Evolutionary conservation across 2,888 invertebrate species (phyloP).

Genomic region (Atethmia centrago): DNA sequence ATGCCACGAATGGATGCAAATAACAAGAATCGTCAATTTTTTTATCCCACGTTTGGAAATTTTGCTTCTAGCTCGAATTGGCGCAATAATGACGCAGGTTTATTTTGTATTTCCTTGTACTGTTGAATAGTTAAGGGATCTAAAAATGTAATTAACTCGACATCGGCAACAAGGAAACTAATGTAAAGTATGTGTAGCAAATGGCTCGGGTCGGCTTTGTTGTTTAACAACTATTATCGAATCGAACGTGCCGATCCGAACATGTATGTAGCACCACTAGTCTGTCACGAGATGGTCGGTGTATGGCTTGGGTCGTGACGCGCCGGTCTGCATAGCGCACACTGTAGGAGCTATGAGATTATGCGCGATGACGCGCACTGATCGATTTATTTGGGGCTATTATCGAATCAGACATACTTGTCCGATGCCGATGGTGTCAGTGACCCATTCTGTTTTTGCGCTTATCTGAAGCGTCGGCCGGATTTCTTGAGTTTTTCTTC

Average conservation of each 20-base stretch:
- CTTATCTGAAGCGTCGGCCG: background rate
- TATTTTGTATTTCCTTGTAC: too few species aligned
- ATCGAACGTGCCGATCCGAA: background rate
- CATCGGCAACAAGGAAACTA: too few species aligned
- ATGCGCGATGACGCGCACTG: slow-evolving; percentile 1
- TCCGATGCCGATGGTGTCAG: background rate
- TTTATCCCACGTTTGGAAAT: too few species aligned
- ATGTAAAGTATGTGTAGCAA: background rate
- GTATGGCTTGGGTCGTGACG: background rate
- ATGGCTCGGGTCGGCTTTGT: background rate
- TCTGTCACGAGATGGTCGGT: slow-evolving; percentile 23
- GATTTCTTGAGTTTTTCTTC: slow-evolving; percentile 5
- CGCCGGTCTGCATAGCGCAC: slow-evolving; percentile 1
- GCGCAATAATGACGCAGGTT: too few species aligned
- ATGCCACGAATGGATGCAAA: too few species aligned
- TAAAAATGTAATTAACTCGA: too few species aligned
- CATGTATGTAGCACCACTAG: background rate
- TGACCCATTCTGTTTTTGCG: slow-evolving; percentile 28
- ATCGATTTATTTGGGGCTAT: slow-evolving; percentile 32
- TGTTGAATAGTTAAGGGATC: too few species aligned
- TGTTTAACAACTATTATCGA: background rate
- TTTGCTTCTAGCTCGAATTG: too few species aligned
- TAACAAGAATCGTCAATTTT: too few species aligned
- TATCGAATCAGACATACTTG: slow-evolving; percentile 33
- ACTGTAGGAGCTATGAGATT: background rate